phyloP scores from a whole-genome alignment of 2,113 vertebrate species.

The Sus scrofa region T2T-Sscrofa CM000823.6:39752501-39753000 shows the following conservation, averaged over 20 bases:
- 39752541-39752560: slow-evolving; percentile 70
- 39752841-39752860: slow-evolving; percentile 57
- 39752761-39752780: slow-evolving; percentile 64
- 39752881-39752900: slow-evolving; percentile 36
- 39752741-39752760: slow-evolving; percentile 76
- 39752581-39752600: slow-evolving; percentile 53
- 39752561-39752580: slow-evolving; percentile 76
- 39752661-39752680: slow-evolving; percentile 78
- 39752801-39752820: slow-evolving; percentile 70
- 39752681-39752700: slow-evolving; percentile 79
- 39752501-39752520: slow-evolving; percentile 74
- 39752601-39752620: slow-evolving; percentile 54
- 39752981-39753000: not conserved
- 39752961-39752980: not conserved
- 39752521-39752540: slow-evolving; percentile 73
- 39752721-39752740: slow-evolving; percentile 74
- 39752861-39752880: not conserved
- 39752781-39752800: slow-evolving; percentile 75
- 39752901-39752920: slow-evolving; percentile 6
- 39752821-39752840: slow-evolving; percentile 67
- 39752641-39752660: slow-evolving; percentile 52
- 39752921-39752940: not conserved
- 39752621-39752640: slow-evolving; percentile 79
- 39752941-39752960: not conserved
- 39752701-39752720: slow-evolving; percentile 76